Conservation (phyloP, 37 sponge, comb jelly and placozoan species). For the Hexactinellida sp. region DNA sequence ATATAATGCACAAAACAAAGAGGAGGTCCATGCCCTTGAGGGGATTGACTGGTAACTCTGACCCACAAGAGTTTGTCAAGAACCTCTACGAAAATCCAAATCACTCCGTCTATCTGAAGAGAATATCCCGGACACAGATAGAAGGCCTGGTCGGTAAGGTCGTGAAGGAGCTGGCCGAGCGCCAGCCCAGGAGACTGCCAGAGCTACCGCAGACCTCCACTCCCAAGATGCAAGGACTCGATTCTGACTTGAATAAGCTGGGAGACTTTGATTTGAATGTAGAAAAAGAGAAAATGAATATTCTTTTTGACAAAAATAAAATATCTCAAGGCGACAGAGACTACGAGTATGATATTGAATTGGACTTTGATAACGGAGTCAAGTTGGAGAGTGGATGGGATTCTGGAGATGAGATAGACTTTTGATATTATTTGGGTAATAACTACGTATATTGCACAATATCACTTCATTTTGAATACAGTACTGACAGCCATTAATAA, state of each 20-base stretch:
- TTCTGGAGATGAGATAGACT: constrained; percentile 13
- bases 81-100: constrained; percentile 19
- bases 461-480: not conserved
- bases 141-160: constrained; percentile 16
- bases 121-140: constrained; percentile 18
- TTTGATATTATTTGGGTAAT: not conserved
- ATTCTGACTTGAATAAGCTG: constrained; percentile 47
- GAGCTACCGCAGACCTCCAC: not conserved
- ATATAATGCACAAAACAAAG: constrained; percentile 17
- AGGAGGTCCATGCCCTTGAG: constrained; percentile 20
- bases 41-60: not conserved
- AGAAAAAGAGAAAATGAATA: constrained; percentile 51
- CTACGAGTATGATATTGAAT: constrained; percentile 57
- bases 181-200: not conserved
- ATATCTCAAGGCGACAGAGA: constrained; percentile 44
- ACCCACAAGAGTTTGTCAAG: not conserved
- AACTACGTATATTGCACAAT: not conserved
- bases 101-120: constrained; percentile 22
- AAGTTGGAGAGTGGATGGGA: constrained; percentile 72
- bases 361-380: constrained; percentile 37
- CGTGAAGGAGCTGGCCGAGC: not conserved
- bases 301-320: constrained; percentile 34
- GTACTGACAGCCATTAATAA: not conserved
- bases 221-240: not conserved
- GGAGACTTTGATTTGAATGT: constrained; percentile 24